Conservation (phyloP, 2,797 vertebrate genomes). For the Tenualosa thibaudeaui region DNA sequence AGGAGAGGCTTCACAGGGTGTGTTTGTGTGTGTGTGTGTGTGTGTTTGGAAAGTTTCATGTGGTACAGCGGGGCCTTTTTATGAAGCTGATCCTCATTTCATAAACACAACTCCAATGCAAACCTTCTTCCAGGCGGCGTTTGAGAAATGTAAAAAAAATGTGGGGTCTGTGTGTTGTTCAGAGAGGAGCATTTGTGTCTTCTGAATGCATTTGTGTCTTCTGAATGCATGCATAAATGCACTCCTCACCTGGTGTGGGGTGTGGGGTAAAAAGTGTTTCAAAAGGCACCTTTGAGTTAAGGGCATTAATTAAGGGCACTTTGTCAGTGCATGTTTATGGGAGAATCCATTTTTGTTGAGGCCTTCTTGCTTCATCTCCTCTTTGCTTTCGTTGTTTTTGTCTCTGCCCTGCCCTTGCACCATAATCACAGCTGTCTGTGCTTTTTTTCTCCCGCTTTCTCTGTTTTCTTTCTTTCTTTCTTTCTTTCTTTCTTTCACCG, state of each 20-base stretch:
- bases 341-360: not conserved
- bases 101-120: slow-evolving; percentile 11
- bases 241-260: not conserved
- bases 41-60: slow-evolving; percentile 1
- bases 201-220: not conserved
- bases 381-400: not conserved
- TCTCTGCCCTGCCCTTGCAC: not conserved
- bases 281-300: not conserved
- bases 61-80: not conserved
- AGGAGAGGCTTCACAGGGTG: not conserved
- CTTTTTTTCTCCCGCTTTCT: not conserved
- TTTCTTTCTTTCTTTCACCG: not conserved
- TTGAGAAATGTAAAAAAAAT: not conserved
- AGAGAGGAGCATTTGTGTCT: not conserved
- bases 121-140: not conserved
- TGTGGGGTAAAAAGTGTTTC: not conserved
- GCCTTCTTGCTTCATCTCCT: not conserved
- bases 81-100: slow-evolving; percentile 1
- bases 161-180: not conserved
- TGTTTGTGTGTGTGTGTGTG: not conserved
- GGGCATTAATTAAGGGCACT: not conserved
- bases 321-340: slow-evolving; percentile 16
- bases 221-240: slow-evolving; percentile 3
- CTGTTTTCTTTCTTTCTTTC: not conserved
- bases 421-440: not conserved